Evolutionary conservation across 1,140 invertebrate species (phyloP), one percentile per base, ranked within the genome.

Genomic region (Branchinecta lynchi): DNA sequence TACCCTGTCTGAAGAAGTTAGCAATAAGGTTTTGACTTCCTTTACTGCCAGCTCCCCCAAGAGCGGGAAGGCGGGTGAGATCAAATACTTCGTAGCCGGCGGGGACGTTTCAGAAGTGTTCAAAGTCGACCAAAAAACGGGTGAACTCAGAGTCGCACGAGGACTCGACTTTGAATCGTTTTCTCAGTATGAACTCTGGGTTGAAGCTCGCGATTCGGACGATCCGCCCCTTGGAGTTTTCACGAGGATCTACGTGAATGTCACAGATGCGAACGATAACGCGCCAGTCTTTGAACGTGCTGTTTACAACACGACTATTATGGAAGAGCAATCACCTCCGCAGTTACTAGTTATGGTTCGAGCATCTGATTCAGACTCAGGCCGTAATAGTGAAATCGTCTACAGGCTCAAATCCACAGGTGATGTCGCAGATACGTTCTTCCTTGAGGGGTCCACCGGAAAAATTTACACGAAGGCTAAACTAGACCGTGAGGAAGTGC

Each of bases 181-280:
- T 71, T 84, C 86, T 17, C 78, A 86, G 17, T 95, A 94, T 77
- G 87, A 93, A 79, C 85, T 96, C 43, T 97, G 93, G 93, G 84
- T 97, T 67, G 90, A 94, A 82, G 93, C 93, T 0, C 80, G 85
- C 68, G 92, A 96, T 78, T 86, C 87, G 0, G 90, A 92, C 76
- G 84, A 83, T 66, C 90, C 90, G 7, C 84, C 88, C 0, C 77
- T 94, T 17, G 81, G 88, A 70, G 89, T 86, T 86, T 70, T 76
- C 0, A 74, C 76, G 3, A 83, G 88, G 74, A 77, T 96, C 7
- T 81, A 86, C 65, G 86, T 96, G 21, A 90, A 91, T 76, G 88
- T 97, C 0, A 89, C 88, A 0, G 93, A 96, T 77, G 85, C 86
- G 7, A 97, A 98, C 78, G 93, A 97, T 75, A 95, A 96, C 79